Evolutionary conservation across 1,140 invertebrate species (phyloP), one percentile per base, ranked within the genome.

Genomic region (Phenacoccus solenopsis): DNA sequence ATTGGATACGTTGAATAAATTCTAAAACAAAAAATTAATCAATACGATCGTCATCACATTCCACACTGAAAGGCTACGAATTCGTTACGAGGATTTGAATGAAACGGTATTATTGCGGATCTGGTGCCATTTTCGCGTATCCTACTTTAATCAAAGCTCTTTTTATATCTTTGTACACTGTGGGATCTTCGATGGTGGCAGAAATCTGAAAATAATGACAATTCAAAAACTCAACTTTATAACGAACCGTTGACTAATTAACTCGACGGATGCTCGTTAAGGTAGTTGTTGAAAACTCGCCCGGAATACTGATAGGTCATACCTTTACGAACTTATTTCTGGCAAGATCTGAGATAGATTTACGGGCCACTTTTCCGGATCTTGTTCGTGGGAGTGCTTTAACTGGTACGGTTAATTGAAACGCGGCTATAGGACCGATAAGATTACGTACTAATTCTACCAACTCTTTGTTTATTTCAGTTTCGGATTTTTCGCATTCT

Each of bases 371-470:
- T 81, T 96, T 96, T 1, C 89, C 83, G 0, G 88, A 89, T 69
- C 88, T 78, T 0, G 88, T 90, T 74, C 85, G 77, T 0, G 94
- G 94, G 27, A 98, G 78, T 27, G 83, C 89, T 21, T 84, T 84
- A 0, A 96, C 90, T 0, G 88, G 81, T 0, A 86, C 86, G 0
- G 88, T 88, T 68, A 88, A 79, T 73, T 87, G 86, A 76, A 96
- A 94, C 0, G 90, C 86, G 1, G 94, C 93, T 12, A 97, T 94
- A 0, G 94, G 91, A 0, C 94, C 94, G 49, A 97, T 88, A 2
- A 88, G 78, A 57, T 90, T 85, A 72, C 93, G 80, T 0, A 96
- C 91, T 72, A 87, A 79, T 5, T 82, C 79, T 1, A 93, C 82
- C 12, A 92, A 75, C 75, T 93, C 90, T 27, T 81, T 77, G 30